phyloP scores from a whole-genome alignment of 2,797 vertebrate genomes.

The Neopelma chrysocephalum region DNA sequence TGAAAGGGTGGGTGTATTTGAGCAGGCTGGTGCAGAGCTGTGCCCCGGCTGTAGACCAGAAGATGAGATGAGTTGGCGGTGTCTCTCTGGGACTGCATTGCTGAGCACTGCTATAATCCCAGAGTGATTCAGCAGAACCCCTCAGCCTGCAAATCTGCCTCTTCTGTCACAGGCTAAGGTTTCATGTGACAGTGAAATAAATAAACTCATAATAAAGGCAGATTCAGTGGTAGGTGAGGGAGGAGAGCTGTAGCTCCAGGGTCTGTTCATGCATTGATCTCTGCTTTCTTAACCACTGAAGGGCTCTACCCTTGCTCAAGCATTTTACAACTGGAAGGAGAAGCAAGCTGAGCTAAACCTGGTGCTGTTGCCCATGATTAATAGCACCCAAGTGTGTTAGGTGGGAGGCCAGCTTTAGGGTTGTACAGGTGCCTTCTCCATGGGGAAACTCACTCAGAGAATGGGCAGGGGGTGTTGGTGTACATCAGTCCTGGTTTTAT shows the following conservation, averaged over 20 bases:
- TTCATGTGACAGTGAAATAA: neutral
- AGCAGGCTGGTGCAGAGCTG: neutral
- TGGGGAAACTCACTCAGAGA: neutral
- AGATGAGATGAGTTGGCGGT: neutral
- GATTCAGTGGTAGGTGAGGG: neutral
- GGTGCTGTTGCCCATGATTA: neutral
- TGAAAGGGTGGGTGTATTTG: neutral
- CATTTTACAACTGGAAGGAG: neutral
- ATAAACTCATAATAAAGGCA: neutral
- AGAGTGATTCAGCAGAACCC: slow-evolving; percentile 38
- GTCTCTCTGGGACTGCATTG: neutral
- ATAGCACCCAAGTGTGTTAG: neutral
- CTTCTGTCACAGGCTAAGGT: neutral
- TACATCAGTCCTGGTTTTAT: neutral
- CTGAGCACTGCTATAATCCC: neutral
- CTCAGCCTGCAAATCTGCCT: neutral
- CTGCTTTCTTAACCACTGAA: neutral
- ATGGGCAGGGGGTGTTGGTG: neutral
- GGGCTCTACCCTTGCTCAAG: neutral
- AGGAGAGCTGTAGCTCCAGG: neutral
- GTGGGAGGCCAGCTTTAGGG: neutral
- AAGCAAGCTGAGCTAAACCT: neutral
- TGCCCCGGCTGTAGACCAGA: neutral
- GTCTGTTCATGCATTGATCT: neutral
- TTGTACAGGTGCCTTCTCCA: neutral